These are phyloP conservation scores for Drosophila neotestacea DNA, from an alignment of 2,888 invertebrate genomes.

Conservation along the genomic window DNA sequence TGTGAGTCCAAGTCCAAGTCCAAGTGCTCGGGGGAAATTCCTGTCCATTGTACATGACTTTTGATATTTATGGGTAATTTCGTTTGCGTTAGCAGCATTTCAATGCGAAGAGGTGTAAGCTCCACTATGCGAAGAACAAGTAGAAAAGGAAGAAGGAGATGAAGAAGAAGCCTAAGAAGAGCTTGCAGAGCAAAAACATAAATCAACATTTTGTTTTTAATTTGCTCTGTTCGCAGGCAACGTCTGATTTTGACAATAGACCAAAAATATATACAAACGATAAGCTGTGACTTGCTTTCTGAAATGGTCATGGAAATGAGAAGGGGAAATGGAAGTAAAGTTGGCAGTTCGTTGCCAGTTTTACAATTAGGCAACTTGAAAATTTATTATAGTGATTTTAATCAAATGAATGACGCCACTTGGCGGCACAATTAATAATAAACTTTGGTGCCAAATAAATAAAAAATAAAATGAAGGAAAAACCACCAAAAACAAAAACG, in stretches of 20 bases:
- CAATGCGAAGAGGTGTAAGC: slow-evolving; percentile 64
- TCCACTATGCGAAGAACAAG: slow-evolving; percentile 37
- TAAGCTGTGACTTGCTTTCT: slow-evolving; percentile 32
- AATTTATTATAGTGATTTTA: slow-evolving; percentile 76
- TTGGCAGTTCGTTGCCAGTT: slow-evolving; percentile 66
- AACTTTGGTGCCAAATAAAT: slow-evolving; percentile 41
- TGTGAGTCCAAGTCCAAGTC: slow-evolving; percentile 22
- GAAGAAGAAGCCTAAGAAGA: slow-evolving; percentile 35
- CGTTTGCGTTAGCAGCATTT: slow-evolving; percentile 79
- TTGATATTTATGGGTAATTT: slow-evolving; percentile 81
- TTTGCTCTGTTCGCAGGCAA: slow-evolving; percentile 53
- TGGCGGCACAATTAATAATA: slow-evolving; percentile 78
- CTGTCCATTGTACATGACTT: slow-evolving; percentile 81
- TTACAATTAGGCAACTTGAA: slow-evolving; percentile 71
- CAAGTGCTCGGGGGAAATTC: slow-evolving; percentile 75
- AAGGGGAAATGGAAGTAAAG: slow-evolving; percentile 1
- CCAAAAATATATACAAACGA: slow-evolving; percentile 45
- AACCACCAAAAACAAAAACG: neutral
- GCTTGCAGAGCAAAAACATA: slow-evolving; percentile 46
- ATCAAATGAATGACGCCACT: slow-evolving; percentile 75
- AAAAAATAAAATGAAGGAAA: neutral
- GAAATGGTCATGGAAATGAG: neutral
- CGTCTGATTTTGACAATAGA: slow-evolving; percentile 74
- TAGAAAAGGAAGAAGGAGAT: slow-evolving; percentile 38
- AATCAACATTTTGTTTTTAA: slow-evolving; percentile 79